phyloP scores from a whole-genome alignment of 2,888 invertebrate species.

The Xestia sexstrigata region DNA sequence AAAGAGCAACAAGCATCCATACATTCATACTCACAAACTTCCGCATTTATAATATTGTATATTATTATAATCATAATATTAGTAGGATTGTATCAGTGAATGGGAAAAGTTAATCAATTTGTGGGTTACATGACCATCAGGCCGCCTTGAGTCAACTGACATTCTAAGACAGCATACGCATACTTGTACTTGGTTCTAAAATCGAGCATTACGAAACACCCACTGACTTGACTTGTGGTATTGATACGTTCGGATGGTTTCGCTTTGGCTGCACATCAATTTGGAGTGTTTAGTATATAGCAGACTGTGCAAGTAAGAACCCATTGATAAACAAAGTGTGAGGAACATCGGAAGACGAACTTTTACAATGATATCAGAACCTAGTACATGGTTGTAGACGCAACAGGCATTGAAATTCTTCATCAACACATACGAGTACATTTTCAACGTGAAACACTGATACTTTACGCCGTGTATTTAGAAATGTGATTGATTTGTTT shows the following conservation, averaged over 20 bases:
- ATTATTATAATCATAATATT: too few species aligned
- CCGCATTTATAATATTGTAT: too few species aligned
- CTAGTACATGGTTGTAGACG: neutral
- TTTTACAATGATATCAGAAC: neutral
- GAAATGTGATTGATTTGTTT: neutral
- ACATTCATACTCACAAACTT: too few species aligned
- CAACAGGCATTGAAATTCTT: neutral
- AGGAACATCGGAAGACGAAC: neutral
- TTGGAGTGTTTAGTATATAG: neutral
- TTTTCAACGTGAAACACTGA: neutral
- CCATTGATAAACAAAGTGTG: neutral
- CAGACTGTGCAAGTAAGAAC: neutral
- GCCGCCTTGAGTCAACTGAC: neutral
- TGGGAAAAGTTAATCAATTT: neutral
- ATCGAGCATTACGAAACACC: neutral
- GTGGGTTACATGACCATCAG: neutral
- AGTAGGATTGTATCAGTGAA: neutral
- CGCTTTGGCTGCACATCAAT: neutral
- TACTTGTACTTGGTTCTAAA: neutral
- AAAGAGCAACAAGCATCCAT: too few species aligned
- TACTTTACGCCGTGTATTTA: neutral
- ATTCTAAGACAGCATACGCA: neutral
- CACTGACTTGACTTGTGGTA: slow-evolving; percentile 5
- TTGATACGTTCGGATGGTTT: slow-evolving; percentile 10
- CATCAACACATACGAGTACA: neutral